phyloP scores from a whole-genome alignment of 2,797 vertebrate species.

The Eutrigla gurnardus region DNA sequence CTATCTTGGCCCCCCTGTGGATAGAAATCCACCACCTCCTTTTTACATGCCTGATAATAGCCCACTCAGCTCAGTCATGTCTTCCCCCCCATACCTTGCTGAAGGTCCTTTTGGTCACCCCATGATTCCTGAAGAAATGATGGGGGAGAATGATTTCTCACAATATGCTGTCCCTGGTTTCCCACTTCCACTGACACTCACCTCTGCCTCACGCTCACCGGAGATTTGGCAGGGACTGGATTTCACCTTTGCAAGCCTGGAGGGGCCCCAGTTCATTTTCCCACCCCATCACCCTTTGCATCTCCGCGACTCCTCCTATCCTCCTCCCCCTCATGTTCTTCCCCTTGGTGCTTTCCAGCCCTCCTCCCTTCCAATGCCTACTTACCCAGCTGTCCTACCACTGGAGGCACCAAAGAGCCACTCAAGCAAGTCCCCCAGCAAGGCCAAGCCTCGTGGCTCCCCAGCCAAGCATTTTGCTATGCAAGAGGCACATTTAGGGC shows the following conservation, averaged over 20 bases:
- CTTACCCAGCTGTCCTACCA: conserved; percentile 94
- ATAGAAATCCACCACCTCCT: conserved; percentile 89
- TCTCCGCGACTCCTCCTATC: conserved; percentile 88
- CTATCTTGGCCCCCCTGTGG: conserved; percentile 92
- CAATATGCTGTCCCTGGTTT: conserved; percentile 93
- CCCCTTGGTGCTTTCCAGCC: conserved; percentile 89
- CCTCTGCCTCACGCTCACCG: conserved; percentile 92
- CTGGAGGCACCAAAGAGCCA: conserved; percentile 93
- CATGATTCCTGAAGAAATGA: conserved; percentile 95
- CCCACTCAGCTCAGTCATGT: conserved; percentile 97
- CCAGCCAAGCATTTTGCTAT: conserved; percentile 97
- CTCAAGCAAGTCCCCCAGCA: conserved; percentile 92
- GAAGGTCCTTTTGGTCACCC: conserved; percentile 95
- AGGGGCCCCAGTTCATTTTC: conserved; percentile 94
- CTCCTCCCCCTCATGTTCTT: conserved; percentile 88
- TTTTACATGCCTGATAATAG: conserved; percentile 99
- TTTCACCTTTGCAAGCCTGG: conserved; percentile 93
- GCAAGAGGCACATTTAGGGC: conserved; percentile 97
- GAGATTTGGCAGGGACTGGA: conserved; percentile 96
- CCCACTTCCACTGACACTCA: conserved; percentile 93
- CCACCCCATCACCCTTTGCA: conserved; percentile 92
- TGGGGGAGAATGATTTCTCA: conserved; percentile 88
- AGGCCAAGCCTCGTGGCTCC: conserved; percentile 87
- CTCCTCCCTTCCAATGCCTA: conserved; percentile 87
- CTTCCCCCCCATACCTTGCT: conserved; percentile 91